Conservation (phyloP, 2,113 vertebrate genomes). For the Psilopsiagon aurifrons region DNA sequence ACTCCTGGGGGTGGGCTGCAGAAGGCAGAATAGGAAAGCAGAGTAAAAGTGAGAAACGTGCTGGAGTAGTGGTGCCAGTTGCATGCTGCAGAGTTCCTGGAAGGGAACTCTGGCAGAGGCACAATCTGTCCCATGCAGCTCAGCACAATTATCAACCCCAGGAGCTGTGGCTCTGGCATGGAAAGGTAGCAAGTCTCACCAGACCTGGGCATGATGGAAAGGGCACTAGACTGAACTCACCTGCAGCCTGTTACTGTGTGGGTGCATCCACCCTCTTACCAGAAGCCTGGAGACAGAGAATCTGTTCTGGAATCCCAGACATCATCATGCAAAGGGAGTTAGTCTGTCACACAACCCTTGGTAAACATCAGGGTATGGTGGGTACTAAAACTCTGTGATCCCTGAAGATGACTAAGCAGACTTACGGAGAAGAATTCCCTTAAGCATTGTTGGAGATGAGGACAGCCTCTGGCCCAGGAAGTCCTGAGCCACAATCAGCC, state of each 20-base stretch:
- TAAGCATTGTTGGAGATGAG: neutral
- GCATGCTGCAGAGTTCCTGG: neutral
- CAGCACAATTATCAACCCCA: neutral
- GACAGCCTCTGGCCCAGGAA: neutral
- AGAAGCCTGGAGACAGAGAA: neutral
- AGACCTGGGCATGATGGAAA: neutral
- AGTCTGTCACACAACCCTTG: neutral
- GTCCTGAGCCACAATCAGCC: neutral
- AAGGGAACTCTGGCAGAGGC: neutral
- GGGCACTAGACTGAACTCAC: neutral
- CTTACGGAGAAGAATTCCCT: neutral
- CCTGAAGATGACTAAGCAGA: neutral
- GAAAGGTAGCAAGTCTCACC: neutral
- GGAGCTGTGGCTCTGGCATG: neutral
- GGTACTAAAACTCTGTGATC: neutral
- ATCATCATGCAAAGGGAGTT: neutral
- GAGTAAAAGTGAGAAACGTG: neutral
- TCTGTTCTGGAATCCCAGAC: neutral
- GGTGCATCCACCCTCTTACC: neutral
- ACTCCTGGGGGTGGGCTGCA: neutral
- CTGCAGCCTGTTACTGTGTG: neutral
- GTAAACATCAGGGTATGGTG: neutral
- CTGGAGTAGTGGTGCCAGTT: neutral
- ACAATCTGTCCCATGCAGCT: neutral
- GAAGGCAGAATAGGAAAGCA: neutral